Conservation (phyloP, 2,888 invertebrate genomes). For the Napeogenes sylphis region DNA sequence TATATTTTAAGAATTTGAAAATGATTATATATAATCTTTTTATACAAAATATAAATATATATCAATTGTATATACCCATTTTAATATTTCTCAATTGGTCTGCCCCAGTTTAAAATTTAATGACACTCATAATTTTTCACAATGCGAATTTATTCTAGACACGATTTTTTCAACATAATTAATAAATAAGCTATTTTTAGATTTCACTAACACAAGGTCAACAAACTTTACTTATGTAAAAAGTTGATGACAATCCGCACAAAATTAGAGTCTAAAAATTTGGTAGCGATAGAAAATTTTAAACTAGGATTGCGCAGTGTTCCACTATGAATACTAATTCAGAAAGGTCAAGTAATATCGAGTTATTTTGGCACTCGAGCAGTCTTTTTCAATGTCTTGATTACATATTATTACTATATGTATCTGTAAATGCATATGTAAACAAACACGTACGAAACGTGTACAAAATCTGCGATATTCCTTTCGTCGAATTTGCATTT, state of each 20-base stretch:
- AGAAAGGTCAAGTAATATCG: conserved; percentile 57
- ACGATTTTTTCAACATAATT: background rate
- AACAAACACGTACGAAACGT: background rate
- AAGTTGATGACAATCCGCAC: conserved; percentile 1
- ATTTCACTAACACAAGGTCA: conserved; percentile 24
- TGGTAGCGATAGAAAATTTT: conserved; percentile 3
- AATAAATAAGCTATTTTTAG: conserved; percentile 10
- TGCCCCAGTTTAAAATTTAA: conserved; percentile 3
- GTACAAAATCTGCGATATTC: conserved; percentile 34
- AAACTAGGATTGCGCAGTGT: conserved; percentile 49
- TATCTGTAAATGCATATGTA: conserved; percentile 14
- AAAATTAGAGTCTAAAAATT: conserved; percentile 6
- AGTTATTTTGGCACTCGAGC: conserved; percentile 47
- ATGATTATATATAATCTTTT: background rate
- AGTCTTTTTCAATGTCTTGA: conserved; percentile 31
- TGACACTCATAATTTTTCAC: background rate
- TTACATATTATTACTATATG: conserved; percentile 22
- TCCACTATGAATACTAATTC: conserved; percentile 49
- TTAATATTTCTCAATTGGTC: background rate
- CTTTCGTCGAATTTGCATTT: conserved; percentile 38
- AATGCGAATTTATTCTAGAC: background rate
- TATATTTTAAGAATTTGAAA: background rate
- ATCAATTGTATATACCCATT: background rate
- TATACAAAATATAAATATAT: too few species aligned
- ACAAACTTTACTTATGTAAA: conserved; percentile 5